Percentiles rank a stretch among this genome's conserved stretches.
Evolutionary conservation across 2,888 invertebrate genomes (phyloP).

Genomic region (Drosophila yooni): DNA sequence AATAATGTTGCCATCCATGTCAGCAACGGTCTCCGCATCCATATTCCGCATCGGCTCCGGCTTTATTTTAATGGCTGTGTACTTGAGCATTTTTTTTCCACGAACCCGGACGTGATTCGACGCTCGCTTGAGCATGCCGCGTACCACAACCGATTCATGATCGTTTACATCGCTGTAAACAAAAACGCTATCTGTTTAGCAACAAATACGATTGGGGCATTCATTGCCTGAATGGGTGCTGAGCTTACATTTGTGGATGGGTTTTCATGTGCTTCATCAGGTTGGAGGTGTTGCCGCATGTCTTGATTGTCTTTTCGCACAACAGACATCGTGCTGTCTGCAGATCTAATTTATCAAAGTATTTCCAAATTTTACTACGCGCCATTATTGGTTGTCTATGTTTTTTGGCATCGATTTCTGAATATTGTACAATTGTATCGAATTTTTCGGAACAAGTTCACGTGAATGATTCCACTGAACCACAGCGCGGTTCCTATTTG

Average conservation of each 20-base stretch:
- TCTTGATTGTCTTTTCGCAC: slow-evolving; percentile 63
- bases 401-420: slow-evolving; percentile 47
- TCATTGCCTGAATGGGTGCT: not conserved
- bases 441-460: slow-evolving; percentile 13
- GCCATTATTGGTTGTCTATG: slow-evolving; percentile 54
- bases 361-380: slow-evolving; percentile 68
- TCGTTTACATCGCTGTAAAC: slow-evolving; percentile 58
- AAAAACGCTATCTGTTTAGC: slow-evolving; percentile 9
- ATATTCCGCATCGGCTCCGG: slow-evolving; percentile 4
- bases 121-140: slow-evolving; percentile 55
- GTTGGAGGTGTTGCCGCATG: slow-evolving; percentile 63
- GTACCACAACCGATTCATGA: slow-evolving; percentile 50
- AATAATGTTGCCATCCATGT: slow-evolving; percentile 38
- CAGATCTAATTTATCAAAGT: slow-evolving; percentile 56
- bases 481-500: not conserved
- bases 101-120: slow-evolving; percentile 22
- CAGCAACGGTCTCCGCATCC: slow-evolving; percentile 9
- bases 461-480: slow-evolving; percentile 4
- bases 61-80: slow-evolving; percentile 32
- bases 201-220: not conserved
- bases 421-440: slow-evolving; percentile 32
- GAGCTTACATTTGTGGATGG: slow-evolving; percentile 60
- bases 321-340: slow-evolving; percentile 58
- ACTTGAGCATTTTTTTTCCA: slow-evolving; percentile 25
- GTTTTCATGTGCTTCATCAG: slow-evolving; percentile 65